phyloP scores from a whole-genome alignment of 2,113 vertebrate genomes.

The Crotalus helleri region DNA sequence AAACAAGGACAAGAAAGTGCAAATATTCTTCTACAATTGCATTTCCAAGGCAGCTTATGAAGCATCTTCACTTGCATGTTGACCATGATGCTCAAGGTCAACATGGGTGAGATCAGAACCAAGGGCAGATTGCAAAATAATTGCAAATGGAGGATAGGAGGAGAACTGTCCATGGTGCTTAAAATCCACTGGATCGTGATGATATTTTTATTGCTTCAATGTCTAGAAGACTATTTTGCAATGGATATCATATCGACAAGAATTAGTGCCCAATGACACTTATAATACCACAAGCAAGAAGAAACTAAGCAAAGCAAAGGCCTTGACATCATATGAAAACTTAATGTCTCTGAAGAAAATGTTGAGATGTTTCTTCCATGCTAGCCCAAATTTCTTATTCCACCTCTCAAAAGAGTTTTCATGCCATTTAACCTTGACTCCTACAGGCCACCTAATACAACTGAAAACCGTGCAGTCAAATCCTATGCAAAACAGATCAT shows the following conservation, averaged over 20 bases:
- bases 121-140: not conserved
- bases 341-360: not conserved
- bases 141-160: not conserved
- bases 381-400: not conserved
- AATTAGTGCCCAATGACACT: not conserved
- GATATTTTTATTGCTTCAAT: not conserved
- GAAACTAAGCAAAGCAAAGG: not conserved
- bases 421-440: not conserved
- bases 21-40: not conserved
- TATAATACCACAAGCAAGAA: not conserved
- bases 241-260: not conserved
- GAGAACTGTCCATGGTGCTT: conserved; percentile 67
- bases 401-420: not conserved
- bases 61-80: not conserved
- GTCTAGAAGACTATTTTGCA: not conserved
- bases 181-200: not conserved
- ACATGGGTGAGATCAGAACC: not conserved
- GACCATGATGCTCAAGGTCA: not conserved
- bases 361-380: not conserved
- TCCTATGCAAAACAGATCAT: not conserved
- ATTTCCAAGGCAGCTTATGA: not conserved
- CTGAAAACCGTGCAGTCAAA: not conserved
- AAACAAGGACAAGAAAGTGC: not conserved
- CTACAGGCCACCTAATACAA: not conserved
- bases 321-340: not conserved